Conservation (phyloP, 2,888 invertebrate species). For the Caenorhabditis plicata region DNA sequence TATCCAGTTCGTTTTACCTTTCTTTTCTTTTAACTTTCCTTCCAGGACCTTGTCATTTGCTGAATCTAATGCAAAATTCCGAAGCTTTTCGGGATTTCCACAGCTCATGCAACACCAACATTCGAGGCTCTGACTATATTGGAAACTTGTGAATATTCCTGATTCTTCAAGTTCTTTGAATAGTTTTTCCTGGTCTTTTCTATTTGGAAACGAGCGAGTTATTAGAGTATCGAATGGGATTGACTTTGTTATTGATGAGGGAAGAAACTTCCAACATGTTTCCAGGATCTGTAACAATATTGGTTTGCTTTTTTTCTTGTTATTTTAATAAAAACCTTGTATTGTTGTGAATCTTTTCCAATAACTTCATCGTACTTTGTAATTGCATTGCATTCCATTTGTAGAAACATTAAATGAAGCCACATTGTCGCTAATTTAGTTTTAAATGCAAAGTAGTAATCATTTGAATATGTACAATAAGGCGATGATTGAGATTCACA, state of each 20-base stretch:
- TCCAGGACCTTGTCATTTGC: slow-evolving; percentile 53
- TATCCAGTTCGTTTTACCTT: no score
- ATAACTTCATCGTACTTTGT: slow-evolving; percentile 66
- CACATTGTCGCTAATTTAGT: slow-evolving; percentile 81
- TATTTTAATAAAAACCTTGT: no score
- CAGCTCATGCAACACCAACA: slow-evolving; percentile 90
- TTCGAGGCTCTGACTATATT: slow-evolving; percentile 73
- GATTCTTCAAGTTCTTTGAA: slow-evolving; percentile 82
- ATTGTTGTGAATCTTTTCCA: slow-evolving; percentile 67
- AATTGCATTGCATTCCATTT: slow-evolving; percentile 49
- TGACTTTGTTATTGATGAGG: slow-evolving; percentile 81
- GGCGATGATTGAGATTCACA: slow-evolving; percentile 80
- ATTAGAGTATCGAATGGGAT: slow-evolving; percentile 76
- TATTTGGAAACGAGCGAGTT: slow-evolving; percentile 87
- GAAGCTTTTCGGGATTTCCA: slow-evolving; percentile 68
- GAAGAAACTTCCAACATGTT: slow-evolving; percentile 90
- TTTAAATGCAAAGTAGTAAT: slow-evolving; percentile 68
- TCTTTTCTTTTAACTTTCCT: slow-evolving; percentile 86
- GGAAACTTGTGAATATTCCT: slow-evolving; percentile 90
- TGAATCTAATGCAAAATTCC: slow-evolving; percentile 38
- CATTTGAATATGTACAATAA: slow-evolving; percentile 79
- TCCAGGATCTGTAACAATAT: slow-evolving; percentile 72
- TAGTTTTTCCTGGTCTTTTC: slow-evolving; percentile 84
- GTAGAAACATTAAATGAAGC: slow-evolving; percentile 91
- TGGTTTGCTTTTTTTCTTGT: no score